Evolutionary conservation across 1,140 invertebrate genomes (phyloP).

Genomic region (Pinna nobilis): DNA sequence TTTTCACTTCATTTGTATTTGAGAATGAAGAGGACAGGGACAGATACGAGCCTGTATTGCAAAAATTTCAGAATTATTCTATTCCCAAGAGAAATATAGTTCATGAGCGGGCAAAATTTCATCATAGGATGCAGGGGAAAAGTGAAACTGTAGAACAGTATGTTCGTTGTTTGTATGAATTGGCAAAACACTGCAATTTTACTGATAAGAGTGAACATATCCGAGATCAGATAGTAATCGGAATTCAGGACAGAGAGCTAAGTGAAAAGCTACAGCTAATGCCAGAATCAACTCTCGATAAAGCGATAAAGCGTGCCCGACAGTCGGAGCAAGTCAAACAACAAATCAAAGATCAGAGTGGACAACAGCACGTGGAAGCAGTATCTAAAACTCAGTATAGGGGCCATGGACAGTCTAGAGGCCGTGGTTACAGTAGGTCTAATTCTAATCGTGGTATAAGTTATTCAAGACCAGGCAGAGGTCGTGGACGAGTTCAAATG

Average conservation of each 20-base stretch:
- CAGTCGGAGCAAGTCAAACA: constrained; percentile 24
- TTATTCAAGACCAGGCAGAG: not conserved
- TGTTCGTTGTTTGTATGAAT: constrained; percentile 21
- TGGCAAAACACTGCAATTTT: constrained; percentile 37
- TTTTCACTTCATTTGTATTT: constrained; percentile 20
- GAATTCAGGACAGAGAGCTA: constrained; percentile 13
- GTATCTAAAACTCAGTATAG: no score
- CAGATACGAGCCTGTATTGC: constrained; percentile 20
- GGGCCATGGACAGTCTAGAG: no score
- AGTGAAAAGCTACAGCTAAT: constrained; percentile 36
- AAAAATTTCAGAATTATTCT: constrained; percentile 44
- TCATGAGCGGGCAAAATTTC: constrained; percentile 29
- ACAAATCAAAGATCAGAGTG: constrained; percentile 24
- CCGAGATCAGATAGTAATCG: constrained; percentile 34
- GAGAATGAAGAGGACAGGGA: constrained; percentile 7
- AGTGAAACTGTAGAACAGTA: constrained; percentile 26
- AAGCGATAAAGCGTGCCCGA: constrained; percentile 5
- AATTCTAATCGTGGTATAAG: no score
- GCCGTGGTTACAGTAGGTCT: no score
- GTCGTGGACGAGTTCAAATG: not conserved
- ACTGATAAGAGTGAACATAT: constrained; percentile 15
- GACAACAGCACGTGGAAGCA: not conserved
- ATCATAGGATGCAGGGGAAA: constrained; percentile 3
- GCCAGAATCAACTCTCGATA: constrained; percentile 17
- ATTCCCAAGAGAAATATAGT: constrained; percentile 34